Percentiles rank a stretch among this genome's conserved stretches.
phyloP scores from a whole-genome alignment of 2,888 invertebrate genomes.

The Standfussiana lucernea region DNA sequence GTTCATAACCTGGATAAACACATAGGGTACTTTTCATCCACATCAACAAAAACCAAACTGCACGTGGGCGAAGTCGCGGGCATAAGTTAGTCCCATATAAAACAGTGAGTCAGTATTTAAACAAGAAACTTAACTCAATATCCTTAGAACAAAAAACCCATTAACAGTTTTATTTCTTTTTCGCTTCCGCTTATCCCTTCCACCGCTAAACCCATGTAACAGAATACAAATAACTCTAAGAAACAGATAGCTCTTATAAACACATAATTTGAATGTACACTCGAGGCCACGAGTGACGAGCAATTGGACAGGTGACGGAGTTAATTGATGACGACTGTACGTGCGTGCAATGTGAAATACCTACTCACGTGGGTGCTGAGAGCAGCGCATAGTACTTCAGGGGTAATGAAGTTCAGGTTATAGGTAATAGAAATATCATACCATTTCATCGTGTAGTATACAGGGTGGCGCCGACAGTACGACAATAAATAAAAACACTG shows the following conservation, averaged over 20 bases:
- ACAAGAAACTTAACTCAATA: neutral
- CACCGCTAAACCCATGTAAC: slow-evolving; percentile 41
- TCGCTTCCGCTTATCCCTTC: neutral
- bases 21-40: too few species aligned
- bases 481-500: too few species aligned
- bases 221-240: slow-evolving; percentile 71
- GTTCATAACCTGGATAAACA: too few species aligned
- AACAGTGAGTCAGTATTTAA: neutral
- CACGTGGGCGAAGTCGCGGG: too few species aligned
- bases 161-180: neutral
- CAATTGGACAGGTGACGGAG: slow-evolving; percentile 28
- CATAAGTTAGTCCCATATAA: too few species aligned
- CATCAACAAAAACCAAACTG: too few species aligned
- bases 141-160: neutral
- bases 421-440: neutral
- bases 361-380: neutral
- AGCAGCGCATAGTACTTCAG: neutral
- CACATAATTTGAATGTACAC: slow-evolving; percentile 31
- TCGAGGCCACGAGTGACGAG: slow-evolving; percentile 25
- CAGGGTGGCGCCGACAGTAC: too few species aligned
- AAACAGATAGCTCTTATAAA: slow-evolving; percentile 60
- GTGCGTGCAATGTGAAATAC: slow-evolving; percentile 6
- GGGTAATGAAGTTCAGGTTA: neutral
- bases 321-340: slow-evolving; percentile 47
- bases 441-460: neutral